Percentiles rank a stretch among this genome's conserved stretches.
Conservation (phyloP, 2,888 invertebrate genomes). For the Nymphalis c-album region DNA sequence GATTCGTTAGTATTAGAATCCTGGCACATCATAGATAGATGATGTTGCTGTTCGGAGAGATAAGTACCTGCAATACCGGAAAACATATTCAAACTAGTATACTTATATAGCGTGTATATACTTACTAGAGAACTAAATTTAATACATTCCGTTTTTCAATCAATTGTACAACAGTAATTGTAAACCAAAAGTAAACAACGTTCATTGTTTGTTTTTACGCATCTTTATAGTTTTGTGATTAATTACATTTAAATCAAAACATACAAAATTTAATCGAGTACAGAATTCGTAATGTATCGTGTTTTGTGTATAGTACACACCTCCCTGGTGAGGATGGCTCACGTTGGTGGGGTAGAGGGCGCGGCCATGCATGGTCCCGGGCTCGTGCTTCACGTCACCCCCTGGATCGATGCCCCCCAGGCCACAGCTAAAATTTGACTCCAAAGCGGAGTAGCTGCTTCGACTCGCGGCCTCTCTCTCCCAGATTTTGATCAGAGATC, state of each 20-base stretch:
- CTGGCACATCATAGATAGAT: slow-evolving; percentile 70
- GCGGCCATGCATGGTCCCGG: slow-evolving; percentile 66
- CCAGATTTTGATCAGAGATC: slow-evolving; percentile 91
- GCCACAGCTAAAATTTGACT: slow-evolving; percentile 84
- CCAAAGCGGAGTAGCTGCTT: slow-evolving; percentile 78
- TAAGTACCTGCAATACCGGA: slow-evolving; percentile 59
- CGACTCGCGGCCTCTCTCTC: slow-evolving; percentile 84
- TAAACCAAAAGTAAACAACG: too few relatives aligned
- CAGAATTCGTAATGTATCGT: too few relatives aligned
- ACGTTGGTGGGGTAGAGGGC: slow-evolving; percentile 61
- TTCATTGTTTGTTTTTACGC: too few relatives aligned
- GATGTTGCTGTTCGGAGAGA: slow-evolving; percentile 75
- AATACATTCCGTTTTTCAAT: too few relatives aligned
- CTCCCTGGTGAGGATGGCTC: slow-evolving; percentile 68
- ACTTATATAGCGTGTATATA: too few relatives aligned
- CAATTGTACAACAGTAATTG: too few relatives aligned
- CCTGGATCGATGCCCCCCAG: slow-evolving; percentile 86
- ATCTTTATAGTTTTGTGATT: too few relatives aligned
- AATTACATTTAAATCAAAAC: too few relatives aligned
- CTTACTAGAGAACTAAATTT: too few relatives aligned
- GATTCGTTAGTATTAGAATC: slow-evolving; percentile 55
- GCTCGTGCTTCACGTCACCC: slow-evolving; percentile 77
- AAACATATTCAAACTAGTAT: neutral
- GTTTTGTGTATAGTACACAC: slow-evolving; percentile 43
- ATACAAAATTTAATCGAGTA: too few relatives aligned